These are phyloP conservation scores for Morphnarchus princeps DNA, from an alignment of 2,113 vertebrate species.

Conservation along the genomic window DNA sequence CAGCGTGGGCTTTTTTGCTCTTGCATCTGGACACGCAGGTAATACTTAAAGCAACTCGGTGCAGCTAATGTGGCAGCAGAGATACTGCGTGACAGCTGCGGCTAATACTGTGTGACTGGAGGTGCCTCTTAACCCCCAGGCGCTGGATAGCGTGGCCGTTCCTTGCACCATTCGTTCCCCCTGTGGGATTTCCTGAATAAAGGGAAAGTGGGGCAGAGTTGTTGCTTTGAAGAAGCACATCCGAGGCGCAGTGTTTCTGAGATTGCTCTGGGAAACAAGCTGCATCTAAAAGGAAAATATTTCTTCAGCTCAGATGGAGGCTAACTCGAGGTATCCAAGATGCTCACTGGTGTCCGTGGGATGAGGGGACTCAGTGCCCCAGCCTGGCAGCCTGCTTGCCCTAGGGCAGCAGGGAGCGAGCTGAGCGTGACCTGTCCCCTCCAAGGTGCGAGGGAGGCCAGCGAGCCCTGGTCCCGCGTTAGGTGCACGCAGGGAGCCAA, in stretches of 20 bases:
- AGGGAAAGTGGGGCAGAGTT: background rate
- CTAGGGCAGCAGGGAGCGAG: background rate
- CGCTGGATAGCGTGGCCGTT: accelerated
- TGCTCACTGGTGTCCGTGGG: accelerated
- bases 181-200: accelerated
- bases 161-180: background rate
- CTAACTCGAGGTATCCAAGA: accelerated
- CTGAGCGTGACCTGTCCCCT: background rate
- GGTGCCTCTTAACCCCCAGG: background rate
- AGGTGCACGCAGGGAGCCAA: accelerated
- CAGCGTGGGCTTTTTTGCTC: background rate
- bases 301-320: background rate
- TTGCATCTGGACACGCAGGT: background rate
- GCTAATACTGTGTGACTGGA: accelerated
- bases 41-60: background rate
- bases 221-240: background rate
- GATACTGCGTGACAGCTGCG: background rate
- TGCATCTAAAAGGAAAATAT: background rate
- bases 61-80: background rate
- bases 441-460: background rate
- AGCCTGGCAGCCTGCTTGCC: background rate
- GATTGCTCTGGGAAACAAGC: background rate
- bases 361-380: background rate
- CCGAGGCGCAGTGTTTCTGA: accelerated
- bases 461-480: background rate